Percentiles rank a stretch among this genome's conserved stretches.
phyloP scores from a whole-genome alignment of 1,140 invertebrate genomes.

The Pemphigus obesinymphae region DNA sequence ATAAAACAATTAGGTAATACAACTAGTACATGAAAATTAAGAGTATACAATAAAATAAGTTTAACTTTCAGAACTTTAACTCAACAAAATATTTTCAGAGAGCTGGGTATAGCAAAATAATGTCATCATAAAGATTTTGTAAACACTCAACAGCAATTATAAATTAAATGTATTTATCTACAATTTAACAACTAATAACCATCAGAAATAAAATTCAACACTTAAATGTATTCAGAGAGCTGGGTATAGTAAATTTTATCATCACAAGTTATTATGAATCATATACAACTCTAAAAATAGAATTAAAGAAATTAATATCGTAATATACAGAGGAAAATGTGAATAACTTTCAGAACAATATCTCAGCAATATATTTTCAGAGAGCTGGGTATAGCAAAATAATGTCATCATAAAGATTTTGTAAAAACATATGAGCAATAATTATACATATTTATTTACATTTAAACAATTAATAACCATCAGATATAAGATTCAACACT shows the following conservation, averaged over 20 bases:
- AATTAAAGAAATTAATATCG: background rate
- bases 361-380: slow-evolving; percentile 17
- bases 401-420: slow-evolving; percentile 1
- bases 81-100: background rate
- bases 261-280: background rate
- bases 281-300: background rate
- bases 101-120: slow-evolving; percentile 15
- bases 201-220: background rate
- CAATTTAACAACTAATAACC: background rate
- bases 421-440: background rate
- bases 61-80: background rate
- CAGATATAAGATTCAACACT: background rate
- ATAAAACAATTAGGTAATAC: too few species aligned
- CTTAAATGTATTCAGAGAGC: background rate
- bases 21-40: too few species aligned
- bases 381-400: slow-evolving; percentile 23
- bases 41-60: background rate
- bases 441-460: too few species aligned
- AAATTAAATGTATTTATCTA: too few species aligned
- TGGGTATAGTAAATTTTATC: background rate
- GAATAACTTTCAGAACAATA: background rate
- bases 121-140: background rate
- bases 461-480: background rate
- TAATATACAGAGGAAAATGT: background rate
- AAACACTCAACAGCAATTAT: background rate